Evolutionary conservation across 2,113 vertebrate genomes (phyloP), one percentile per base, ranked within the genome.

Genomic region (Tympanuchus pallidicinctus): DNA sequence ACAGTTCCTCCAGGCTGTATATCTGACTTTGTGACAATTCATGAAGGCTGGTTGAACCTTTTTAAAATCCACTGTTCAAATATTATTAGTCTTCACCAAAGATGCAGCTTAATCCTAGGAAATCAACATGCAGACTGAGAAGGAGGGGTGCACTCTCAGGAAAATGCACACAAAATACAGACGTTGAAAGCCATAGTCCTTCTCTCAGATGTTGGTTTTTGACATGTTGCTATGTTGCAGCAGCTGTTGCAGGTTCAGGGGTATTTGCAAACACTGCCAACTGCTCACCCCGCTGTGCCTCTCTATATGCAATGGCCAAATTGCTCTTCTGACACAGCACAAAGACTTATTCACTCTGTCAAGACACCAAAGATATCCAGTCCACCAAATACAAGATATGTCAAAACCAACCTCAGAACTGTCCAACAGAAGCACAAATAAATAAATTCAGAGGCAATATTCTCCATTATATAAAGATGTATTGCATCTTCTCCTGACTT

Each of bases 261-360:
- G 48, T 65, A 75, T 75, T 88, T 91, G 77, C 5, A 21, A 82
- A 64, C 13, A 19, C 36, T 67, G 79, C 60, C 82, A 91, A 73
- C 32, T 72, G 27, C 73, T 92, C 87, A 22, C 59, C n/a, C 11
- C 22, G 57, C 89, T 88, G 69, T 80, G 69, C 22, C 63, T 74
- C 92, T 66, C 78, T 85, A 78, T 94, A 66, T 61, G 10, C 24
- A 52, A 20, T 69, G 82, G 76, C 82, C 88, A 91, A 57, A 93
- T 86, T n/a, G 48, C 19, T 94, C 36, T 48, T 94, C 90, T 81
- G 88, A 83, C 92, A 65, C 82, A 92, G 73, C 57, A 81, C 82
- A 81, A 82, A 82, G 71, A 80, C 60, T 89, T 86, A 86, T 66
- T 74, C 63, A 24, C n/a, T 84, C 57, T 91, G 91, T 85, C 85